Conservation (phyloP, 2,113 vertebrate species). For the Chascanopsetta lugubris region DNA sequence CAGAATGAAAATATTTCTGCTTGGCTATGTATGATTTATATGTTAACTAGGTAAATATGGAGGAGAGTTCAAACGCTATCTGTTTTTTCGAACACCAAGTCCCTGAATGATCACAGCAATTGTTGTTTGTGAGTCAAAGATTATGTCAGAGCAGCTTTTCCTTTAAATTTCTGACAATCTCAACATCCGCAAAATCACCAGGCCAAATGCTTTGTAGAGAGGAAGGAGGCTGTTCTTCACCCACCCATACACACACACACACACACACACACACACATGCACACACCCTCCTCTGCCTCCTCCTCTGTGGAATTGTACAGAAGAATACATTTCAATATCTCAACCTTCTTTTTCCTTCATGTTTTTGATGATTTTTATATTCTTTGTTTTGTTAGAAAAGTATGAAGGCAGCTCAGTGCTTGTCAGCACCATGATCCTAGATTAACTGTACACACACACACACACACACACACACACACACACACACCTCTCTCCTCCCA, state of each 20-base stretch:
- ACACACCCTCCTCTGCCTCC: too few species aligned
- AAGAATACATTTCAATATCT: not conserved
- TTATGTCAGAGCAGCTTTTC: too few species aligned
- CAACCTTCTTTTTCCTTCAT: too few species aligned
- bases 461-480: conserved; percentile 47
- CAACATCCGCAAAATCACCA: conserved; percentile 25
- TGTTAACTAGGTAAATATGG: not conserved
- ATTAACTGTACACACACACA: conserved; percentile 52
- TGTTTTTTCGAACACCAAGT: not conserved
- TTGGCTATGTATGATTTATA: not conserved
- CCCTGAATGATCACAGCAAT: not conserved
- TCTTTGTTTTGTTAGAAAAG: not conserved
- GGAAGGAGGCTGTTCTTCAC: not conserved
- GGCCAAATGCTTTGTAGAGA: conserved; percentile 7
- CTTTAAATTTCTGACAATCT: too few species aligned
- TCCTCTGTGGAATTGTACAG: not conserved
- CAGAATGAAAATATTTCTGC: too few species aligned
- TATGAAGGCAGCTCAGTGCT: conserved; percentile 10
- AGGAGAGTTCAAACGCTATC: too few species aligned
- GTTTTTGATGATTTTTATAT: not conserved
- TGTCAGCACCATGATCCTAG: conserved; percentile 54
- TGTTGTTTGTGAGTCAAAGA: not conserved
- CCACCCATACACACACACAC: too few species aligned
- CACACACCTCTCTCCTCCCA: conserved; percentile 51
- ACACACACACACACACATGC: too few species aligned